Base-by-base conservation (phyloP, 1,140 invertebrate genomes). In the Drosophila willistoni region DNA sequence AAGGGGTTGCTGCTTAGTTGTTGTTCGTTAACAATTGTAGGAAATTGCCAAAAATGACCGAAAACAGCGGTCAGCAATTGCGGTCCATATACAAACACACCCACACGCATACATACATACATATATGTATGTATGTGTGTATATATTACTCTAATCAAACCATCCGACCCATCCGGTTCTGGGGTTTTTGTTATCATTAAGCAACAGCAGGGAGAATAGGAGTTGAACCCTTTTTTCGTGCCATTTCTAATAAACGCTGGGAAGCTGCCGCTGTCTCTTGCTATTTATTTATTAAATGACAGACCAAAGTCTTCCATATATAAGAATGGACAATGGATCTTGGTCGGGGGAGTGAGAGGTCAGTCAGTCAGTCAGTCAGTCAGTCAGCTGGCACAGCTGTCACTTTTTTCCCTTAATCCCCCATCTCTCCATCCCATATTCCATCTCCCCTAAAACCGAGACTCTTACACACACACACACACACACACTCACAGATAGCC, bases 11-110 rank as follows among this genome's bases (percentile, higher is more conserved):
- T 64, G 59, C 34, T 63, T 29, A 7, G 29, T 63, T 29, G 19
- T 41, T 60, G 25, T 59, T 59, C 33, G 41, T 14, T 47, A 74
- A 75, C 71, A 76, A 78, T 89, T 89, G 80, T 70, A 68, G 80
- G 77, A 89, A 89, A 89, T 89, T 89, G 85, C 84, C 84, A 89
- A 81, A 89, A 89, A 81, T 89, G 84, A 89, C 84, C 81, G 44
- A 85, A 73, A 83, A 73, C 77, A 74, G 76, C 72, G 79, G 81
- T 81, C 79, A 84, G 81, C 69, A 71, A 33, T 71, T 84, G 64
- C 72, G 81, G 63, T 54, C 36, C 25, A 57, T 29, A 29, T 7
- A 29, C 29, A 29, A 29, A 29, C 41, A 54, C 69, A 62, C 77
- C 54, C 60, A 57, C 34, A 60, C 63, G 57, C 29, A 17, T 12